Evolutionary conservation across 64 coral and sea anemone species (phyloP), one percentile per base, ranked within the genome.

Genomic region (Stylophora pistillata): DNA sequence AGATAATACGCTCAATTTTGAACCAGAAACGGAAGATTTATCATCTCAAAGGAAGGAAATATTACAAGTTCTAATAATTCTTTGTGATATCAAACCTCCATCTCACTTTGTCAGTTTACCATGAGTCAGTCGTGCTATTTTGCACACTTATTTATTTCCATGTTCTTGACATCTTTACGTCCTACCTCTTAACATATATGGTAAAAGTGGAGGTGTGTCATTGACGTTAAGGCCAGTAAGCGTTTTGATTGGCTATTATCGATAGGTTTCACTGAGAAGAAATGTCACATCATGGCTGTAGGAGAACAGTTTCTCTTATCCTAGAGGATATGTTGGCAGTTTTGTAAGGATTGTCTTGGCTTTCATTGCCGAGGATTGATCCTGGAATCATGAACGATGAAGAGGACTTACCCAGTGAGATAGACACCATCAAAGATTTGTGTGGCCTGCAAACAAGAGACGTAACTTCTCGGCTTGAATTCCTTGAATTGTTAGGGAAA

Each of bases 351-450:
- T 79, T 95, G 82, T 76, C 61, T 68, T 55, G 55, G 84, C 55
- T 52, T 17, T 76, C 64, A 63, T 54, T 26, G 68, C 81, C 63
- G 27, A 13, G 90, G 82, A 60, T 74, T 86, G 90, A 55, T 78
- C 62, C 73, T 68, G 75, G 68, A 90, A 99, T 72, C 78, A 99
- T 95, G 97, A 93, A 78, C 83, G 89, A 99, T 93, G 93, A 95
- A 63, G 93, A 95, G 64, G 94, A 99, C 84, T 85, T 99, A 41
- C 81, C 79, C 29, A 85, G 71, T 62, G 89, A 92, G 62, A 91
- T 93, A 77, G 87, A 90, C 30, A 78, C 91, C 33, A 81, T 95
- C 53, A 89, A 87, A 74, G 90, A 92, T 90, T 84, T 99, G 20
- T 88, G 88, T 93, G 89, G 86, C 55, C 34, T 99, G 62, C 84